Base-by-base conservation (phyloP, 2,888 invertebrate species). In the Dryobotodes eremita region DNA sequence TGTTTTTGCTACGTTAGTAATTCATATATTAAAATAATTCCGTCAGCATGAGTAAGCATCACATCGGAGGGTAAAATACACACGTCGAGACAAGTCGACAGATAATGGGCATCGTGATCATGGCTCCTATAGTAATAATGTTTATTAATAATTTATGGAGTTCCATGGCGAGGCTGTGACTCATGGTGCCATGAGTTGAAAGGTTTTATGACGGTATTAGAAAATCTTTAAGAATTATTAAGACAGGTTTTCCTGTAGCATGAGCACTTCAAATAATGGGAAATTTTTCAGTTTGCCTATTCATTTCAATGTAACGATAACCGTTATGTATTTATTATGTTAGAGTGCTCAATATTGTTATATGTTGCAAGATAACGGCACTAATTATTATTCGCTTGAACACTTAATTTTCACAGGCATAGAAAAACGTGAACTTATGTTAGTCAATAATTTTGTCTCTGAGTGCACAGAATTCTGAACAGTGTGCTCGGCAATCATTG, bases 141-240 rank as follows among this genome's bases (percentile, higher is more conserved):
- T 94, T 94, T 94, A 94, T 94, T 94, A 92, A 93, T 93, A 92
- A 94, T 94, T 92, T 94, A 94, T 92, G 90, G 91, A 81, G 88
- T 83, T 85, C 85, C 83, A 87, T 85, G 87, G 79, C 70, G 83
- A 90, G 91, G n/a, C 82, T 85, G 75, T 94, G 94, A 93, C 83
- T 93, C 93, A 93, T 81, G 80, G 85, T 85, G 82, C 82, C 86
- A 91, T 86, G 85, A 91, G 71, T 83, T 57, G 64, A 57, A 75
- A 88, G 86, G 82, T 62, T 68, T 78, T 86, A 84, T 83, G 64
- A 36, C n/a, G 4, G 26, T 68, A 74, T 64, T 65, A 64, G 50
- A 80, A 83, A 70, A 81, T 81, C 64, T 84, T 65, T 36, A 50
- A 68, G 73, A 83, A 55, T 48, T 79, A 59, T 77, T 59, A 36